Base-by-base conservation (phyloP, 2,888 invertebrate genomes). In the Cordilura impudica region DNA sequence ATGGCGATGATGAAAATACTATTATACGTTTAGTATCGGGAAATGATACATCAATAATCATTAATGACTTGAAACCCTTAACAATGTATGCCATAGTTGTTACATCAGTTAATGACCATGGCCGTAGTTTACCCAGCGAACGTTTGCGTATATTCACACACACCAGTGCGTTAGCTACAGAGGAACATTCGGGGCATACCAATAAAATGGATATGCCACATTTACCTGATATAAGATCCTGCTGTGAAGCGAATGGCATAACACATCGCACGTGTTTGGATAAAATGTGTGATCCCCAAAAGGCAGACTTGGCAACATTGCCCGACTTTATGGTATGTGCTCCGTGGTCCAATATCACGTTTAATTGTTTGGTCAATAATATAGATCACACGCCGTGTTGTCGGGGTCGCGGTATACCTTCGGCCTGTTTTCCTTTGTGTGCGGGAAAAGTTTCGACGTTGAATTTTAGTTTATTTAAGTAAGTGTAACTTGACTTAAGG, bases 271-370 rank as follows among this genome's bases (percentile, higher is more conserved):
- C 93, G 60, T 96, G 96, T 86, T 90, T 96, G 19, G 93, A 94
- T 84, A 95, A 94, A 85, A 92, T 96, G 83, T 96, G 96, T 85
- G 95, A 96, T 87, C 95, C 96, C 0, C 92, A 92, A 61, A 92
- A 91, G 85, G 88, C 90, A 0, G 89, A 90, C 71, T 85, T 89
- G 82, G 88, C 90, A 1, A 88, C 87, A 21, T 81, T 90, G 76
- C 95, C 96, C 51, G 96, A 96, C 88, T 91, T 96, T 87, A 96
- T 96, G 95, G 95, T 96, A 47, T 96, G 96, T 89, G 96, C 96
- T 0, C 96, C 96, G 0, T 96, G 96, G 95, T 95, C 95, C 0
- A 93, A 94, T 3, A 93, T 93, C 26, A 95, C 95, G 0, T 96
- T 96, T 87, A 92, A 93, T 8, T 96, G 96, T 85, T 90, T 96